A percentile compares a stretch with the other conserved stretches of the same genome.
These are phyloP conservation scores for Idaea aversata DNA, from an alignment of 2,888 invertebrate genomes.

Conservation along the genomic window DNA sequence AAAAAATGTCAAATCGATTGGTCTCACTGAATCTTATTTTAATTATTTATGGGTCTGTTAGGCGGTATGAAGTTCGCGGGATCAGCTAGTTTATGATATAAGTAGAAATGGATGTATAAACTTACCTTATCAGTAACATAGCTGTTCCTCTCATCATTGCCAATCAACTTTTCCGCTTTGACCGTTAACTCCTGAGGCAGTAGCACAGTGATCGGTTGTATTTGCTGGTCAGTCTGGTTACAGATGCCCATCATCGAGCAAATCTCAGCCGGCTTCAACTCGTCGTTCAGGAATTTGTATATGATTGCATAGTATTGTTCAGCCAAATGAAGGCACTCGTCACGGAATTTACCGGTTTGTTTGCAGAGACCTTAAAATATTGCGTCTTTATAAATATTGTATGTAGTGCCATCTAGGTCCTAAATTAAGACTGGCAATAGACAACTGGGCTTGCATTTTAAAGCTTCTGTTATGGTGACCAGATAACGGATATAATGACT, in stretches of 20 bases:
- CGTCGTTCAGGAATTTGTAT: constrained; percentile 85
- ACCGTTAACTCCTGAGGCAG: constrained; percentile 73
- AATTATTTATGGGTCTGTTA: too few relatives aligned
- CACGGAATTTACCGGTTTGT: constrained; percentile 86
- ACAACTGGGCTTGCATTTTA: too few relatives aligned
- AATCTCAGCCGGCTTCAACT: constrained; percentile 84
- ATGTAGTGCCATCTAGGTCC: too few relatives aligned
- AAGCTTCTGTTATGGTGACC: too few relatives aligned
- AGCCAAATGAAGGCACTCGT: constrained; percentile 88
- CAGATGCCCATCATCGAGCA: constrained; percentile 88
- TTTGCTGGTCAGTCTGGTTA: constrained; percentile 70
- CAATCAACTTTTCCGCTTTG: constrained; percentile 51
- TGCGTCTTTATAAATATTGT: too few relatives aligned
- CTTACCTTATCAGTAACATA: constrained; percentile 44
- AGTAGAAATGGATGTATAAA: constrained; percentile 4
- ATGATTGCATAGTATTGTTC: constrained; percentile 88
- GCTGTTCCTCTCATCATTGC: constrained; percentile 61
- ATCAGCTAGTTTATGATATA: not conserved
- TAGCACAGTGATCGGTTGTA: constrained; percentile 81
- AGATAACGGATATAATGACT: too few relatives aligned
- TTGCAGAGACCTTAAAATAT: constrained; percentile 84
- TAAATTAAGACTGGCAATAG: too few relatives aligned
- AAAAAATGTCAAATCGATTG: too few relatives aligned
- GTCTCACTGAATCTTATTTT: too few relatives aligned
- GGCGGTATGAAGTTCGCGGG: too few relatives aligned